Percentiles rank a stretch among this genome's conserved stretches.
Evolutionary conservation across 2,888 invertebrate species (phyloP).

Genomic region (Dynastes grantii): DNA sequence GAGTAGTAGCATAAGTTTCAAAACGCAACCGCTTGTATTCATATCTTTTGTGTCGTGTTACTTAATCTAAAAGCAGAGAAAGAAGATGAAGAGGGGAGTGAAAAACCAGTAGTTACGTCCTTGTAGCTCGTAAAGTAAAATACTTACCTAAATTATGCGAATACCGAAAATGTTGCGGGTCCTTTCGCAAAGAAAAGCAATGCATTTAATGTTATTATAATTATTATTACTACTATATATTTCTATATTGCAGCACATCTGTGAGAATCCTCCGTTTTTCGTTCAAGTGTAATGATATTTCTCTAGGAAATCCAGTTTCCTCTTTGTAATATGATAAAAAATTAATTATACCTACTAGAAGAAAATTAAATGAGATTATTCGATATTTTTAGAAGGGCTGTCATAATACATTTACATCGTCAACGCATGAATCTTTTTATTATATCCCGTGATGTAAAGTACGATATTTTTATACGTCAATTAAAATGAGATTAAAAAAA

Average conservation of each 20-base stretch:
- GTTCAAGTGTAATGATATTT: slow-evolving; percentile 2
- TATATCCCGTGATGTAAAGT: slow-evolving; percentile 43
- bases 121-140: slow-evolving; percentile 29
- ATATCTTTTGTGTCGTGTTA: slow-evolving; percentile 41
- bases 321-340: slow-evolving; percentile 9
- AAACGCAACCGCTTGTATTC: slow-evolving; percentile 44
- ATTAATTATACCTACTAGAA: too few relatives aligned
- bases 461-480: slow-evolving; percentile 60
- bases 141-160: slow-evolving; percentile 27
- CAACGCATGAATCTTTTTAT: slow-evolving; percentile 46
- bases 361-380: slow-evolving; percentile 23
- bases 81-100: background rate
- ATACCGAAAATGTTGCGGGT: slow-evolving; percentile 27
- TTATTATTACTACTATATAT: background rate
- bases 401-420: slow-evolving; percentile 44
- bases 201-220: slow-evolving; percentile 31
- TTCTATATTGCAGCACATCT: slow-evolving; percentile 28
- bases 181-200: slow-evolving; percentile 21
- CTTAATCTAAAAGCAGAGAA: slow-evolving; percentile 30
- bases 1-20: slow-evolving; percentile 43
- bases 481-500: slow-evolving; percentile 54
- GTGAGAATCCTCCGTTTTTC: slow-evolving; percentile 28
- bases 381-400: slow-evolving; percentile 49
- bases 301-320: background rate
- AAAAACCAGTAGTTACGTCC: slow-evolving; percentile 37